Evolutionary conservation across 1,140 invertebrate species (phyloP), one percentile per base, ranked within the genome.

Genomic region (Brachionus plicatilis): DNA sequence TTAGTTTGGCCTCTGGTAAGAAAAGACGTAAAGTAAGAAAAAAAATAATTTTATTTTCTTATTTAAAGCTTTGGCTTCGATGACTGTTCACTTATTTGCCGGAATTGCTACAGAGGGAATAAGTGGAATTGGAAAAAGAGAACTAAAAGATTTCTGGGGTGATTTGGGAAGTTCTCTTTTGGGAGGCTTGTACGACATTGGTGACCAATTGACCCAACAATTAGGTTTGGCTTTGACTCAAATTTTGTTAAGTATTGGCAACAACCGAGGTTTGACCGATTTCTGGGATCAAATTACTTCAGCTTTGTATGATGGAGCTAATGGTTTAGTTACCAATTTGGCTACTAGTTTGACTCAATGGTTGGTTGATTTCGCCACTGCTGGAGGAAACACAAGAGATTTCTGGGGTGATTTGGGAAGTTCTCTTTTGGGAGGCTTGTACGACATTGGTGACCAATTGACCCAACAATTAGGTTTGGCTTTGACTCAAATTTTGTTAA

Each of bases 121-220:
- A 4, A 33, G 41, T 45, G 79, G 79, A n/a, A 12, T 82, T 37
- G 79, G 79, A 27, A 82, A 82, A 68, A 60, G 79, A 82, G 79
- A 82, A 45, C 3, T 68, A 17, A 37, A 47, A 53, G 78, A 78
- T 72, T 47, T 43, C 70, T 47, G 70, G 53, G 53, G 53, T 60
- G 53, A 60, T 60, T 60, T 60, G 66, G 27, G 66, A 17, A 33
- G 14, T 5, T 68, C 66, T 33, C 66, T 68, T 68, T 68, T 29
- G 66, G 17, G 24, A 0, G 66, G 66, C 14, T 33, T 68, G 11
- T 68, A 68, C 66, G 66, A 68, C 33, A 41, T 41, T 68, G 66
- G 27, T 68, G 33, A 68, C n/a, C 27, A 33, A 68, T 12, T 41
- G 12, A 41, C 33, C n/a, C 66, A 68, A 75, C 33, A 43, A 43